A percentile compares a stretch with the other conserved stretches of the same genome.
Conservation (phyloP, 2,888 invertebrate species). For the Drosophila flavopinicola region DNA sequence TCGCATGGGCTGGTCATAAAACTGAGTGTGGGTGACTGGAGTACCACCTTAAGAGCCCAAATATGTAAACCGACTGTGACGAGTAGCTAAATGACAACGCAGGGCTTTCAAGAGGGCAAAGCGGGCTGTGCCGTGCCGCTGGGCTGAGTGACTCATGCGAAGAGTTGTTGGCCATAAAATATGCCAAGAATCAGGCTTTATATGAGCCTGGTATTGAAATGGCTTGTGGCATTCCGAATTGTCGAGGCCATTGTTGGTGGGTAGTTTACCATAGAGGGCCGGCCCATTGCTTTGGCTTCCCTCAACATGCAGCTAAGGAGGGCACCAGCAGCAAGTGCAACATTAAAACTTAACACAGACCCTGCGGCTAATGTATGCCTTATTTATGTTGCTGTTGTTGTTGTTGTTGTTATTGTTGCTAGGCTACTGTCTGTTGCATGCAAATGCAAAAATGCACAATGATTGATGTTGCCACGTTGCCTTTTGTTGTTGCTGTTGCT, state of each 20-base stretch:
- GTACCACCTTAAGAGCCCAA: constrained; percentile 42
- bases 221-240: constrained; percentile 26
- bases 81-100: constrained; percentile 45
- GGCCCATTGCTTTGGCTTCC: constrained; percentile 32
- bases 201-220: constrained; percentile 36
- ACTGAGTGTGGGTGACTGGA: constrained; percentile 55
- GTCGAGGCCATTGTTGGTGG: constrained; percentile 19
- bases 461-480: constrained; percentile 75
- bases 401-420: constrained; percentile 22
- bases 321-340: constrained; percentile 51
- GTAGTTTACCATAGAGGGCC: background rate
- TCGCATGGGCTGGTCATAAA: constrained; percentile 52
- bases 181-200: constrained; percentile 6
- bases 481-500: constrained; percentile 39
- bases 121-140: too few relatives aligned
- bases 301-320: constrained; percentile 21
- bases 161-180: constrained; percentile 36
- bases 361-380: constrained; percentile 69
- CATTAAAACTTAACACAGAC: constrained; percentile 61
- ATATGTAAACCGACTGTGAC: constrained; percentile 44
- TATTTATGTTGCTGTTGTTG: constrained; percentile 36
- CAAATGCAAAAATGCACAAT: constrained; percentile 64
- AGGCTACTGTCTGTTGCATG: constrained; percentile 49
- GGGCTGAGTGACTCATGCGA: constrained; percentile 52
- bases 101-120: constrained; percentile 34